A percentile compares a stretch with the other conserved stretches of the same genome.
Evolutionary conservation across 2,888 invertebrate species (phyloP).

Genomic region (Proisotoma minuta): DNA sequence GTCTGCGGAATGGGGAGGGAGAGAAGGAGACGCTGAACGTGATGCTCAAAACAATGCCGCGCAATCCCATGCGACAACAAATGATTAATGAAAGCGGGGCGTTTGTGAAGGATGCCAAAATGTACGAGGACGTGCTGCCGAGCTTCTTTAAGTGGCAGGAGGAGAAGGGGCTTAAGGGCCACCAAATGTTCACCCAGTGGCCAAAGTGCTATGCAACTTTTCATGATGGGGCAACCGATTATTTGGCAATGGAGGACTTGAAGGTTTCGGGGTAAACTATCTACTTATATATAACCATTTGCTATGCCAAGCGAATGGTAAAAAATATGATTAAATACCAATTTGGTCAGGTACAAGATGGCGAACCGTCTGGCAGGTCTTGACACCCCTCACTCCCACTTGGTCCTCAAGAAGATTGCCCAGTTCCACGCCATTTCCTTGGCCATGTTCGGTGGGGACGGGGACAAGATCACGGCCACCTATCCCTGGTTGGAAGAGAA

Average conservation of each 20-base stretch:
- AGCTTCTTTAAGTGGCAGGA: conserved; percentile 23
- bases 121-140: conserved; percentile 23
- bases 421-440: conserved; percentile 41
- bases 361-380: conserved; percentile 36
- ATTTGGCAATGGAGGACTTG: conserved; percentile 28
- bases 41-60: conserved; percentile 37
- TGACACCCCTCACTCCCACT: conserved; percentile 29
- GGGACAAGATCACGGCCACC: conserved; percentile 30
- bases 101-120: conserved; percentile 28
- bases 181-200: conserved; percentile 18
- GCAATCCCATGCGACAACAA: conserved; percentile 26
- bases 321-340: neutral
- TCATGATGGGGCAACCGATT: conserved; percentile 25
- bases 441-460: conserved; percentile 39
- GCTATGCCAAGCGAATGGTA: neutral
- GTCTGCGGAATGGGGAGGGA: conserved; percentile 20
- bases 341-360: conserved; percentile 32
- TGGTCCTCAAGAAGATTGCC: conserved; percentile 34
- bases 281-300: neutral
- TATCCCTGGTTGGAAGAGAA: conserved; percentile 36
- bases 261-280: conserved; percentile 13
- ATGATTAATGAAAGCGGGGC: conserved; percentile 29
- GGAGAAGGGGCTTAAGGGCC: conserved; percentile 7
- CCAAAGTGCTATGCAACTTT: conserved; percentile 23
- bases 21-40: conserved; percentile 15